These are phyloP conservation scores for Lapara coniferarum DNA, from an alignment of 2,888 invertebrate genomes.

Conservation along the genomic window DNA sequence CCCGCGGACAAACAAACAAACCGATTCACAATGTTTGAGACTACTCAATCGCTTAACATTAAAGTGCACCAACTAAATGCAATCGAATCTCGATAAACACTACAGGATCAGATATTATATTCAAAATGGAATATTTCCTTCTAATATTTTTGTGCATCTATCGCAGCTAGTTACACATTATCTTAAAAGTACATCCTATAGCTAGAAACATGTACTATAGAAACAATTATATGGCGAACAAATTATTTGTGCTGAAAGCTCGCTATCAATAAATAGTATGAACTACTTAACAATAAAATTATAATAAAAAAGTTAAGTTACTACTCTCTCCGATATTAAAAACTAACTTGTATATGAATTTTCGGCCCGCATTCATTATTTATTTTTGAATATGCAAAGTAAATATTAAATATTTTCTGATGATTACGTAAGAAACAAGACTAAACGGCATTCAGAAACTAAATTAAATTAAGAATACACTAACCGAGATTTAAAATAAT, in stretches of 20 bases:
- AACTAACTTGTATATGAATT: background rate
- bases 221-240: slow-evolving; percentile 51
- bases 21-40: slow-evolving; percentile 13
- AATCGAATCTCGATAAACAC: slow-evolving; percentile 35
- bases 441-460: background rate
- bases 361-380: no score
- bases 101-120: slow-evolving; percentile 39
- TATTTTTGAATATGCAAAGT: no score
- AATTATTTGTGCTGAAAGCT: slow-evolving; percentile 59
- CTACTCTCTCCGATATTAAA: slow-evolving; percentile 41
- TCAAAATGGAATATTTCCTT: slow-evolving; percentile 42
- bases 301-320: slow-evolving; percentile 44
- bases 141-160: slow-evolving; percentile 54
- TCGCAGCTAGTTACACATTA: slow-evolving; percentile 60
- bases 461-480: background rate
- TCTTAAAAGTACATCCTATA: slow-evolving; percentile 58
- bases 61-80: slow-evolving; percentile 36
- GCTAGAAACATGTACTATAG: slow-evolving; percentile 56
- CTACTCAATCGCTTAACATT: slow-evolving; percentile 19
- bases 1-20: slow-evolving; percentile 32
- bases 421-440: background rate
- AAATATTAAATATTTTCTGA: background rate
- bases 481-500: background rate
- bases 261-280: slow-evolving; percentile 45
- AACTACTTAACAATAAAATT: slow-evolving; percentile 43